Evolutionary conservation across 1,140 invertebrate species (phyloP), one percentile per base, ranked within the genome.

Genomic region (Diorhabda carinulata): DNA sequence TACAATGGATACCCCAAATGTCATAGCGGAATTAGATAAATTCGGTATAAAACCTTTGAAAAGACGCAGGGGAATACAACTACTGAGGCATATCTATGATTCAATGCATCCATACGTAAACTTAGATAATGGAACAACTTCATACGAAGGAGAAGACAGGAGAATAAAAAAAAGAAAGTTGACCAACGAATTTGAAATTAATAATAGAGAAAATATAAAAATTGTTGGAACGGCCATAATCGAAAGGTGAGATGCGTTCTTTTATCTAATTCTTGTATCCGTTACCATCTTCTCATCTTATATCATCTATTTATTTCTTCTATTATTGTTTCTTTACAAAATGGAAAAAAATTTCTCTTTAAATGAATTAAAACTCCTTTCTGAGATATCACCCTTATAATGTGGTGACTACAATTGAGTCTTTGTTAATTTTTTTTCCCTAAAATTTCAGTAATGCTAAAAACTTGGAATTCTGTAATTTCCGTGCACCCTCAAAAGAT

Each of bases 41-140:
- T 84, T 84, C 80, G 86, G 86, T 25, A 74, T 87, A n/a, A 87
- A 86, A 77, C 83, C 83, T 62, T 80, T 87, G 45, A 87, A 86
- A 81, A 77, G 85, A 62, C 82, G 71, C 56, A 73, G 72, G 65
- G 80, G 77, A 41, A 62, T 75, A 40, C 73, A 76, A 69, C 72
- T 78, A 42, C 66, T 81, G 64, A 77, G 79, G 64, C 71, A 78
- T 74, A 80, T 82, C 70, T 82, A 80, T 71, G 76, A 81, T 81
- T 68, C 72, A 5, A 79, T 78, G 10, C 80, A 81, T 75, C 76
- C 78, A n/a, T 5, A 74, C 7, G 68, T 76, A 6, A 41, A 60
- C 61, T 8, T 43, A 42, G 69, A 73, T 70, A 52, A 64, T n/a
- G 64, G 68, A 47, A 66, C 64, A n/a, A 9, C 63, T 7, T 61